Conservation (phyloP, 2,113 vertebrate species). For the Menura novaehollandiae region DNA sequence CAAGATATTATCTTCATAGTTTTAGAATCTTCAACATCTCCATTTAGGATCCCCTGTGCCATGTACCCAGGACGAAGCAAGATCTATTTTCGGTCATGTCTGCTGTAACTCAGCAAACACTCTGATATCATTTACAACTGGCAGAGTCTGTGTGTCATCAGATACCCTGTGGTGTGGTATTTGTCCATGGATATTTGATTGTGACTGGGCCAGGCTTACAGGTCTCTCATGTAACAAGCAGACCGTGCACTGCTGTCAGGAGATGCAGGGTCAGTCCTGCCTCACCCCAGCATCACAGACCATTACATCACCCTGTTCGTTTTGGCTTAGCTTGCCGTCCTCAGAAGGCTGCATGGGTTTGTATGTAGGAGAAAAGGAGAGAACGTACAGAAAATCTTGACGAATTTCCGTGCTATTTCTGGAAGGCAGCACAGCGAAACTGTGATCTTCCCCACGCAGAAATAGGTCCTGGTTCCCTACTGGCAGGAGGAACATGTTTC, state of each 20-base stretch:
- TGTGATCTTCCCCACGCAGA: conserved; percentile 18
- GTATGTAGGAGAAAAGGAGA: conserved; percentile 11
- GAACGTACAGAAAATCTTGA: conserved; percentile 39
- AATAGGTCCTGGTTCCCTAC: conserved; percentile 10
- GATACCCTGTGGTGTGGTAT: neutral
- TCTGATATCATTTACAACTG: neutral
- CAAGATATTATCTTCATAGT: neutral
- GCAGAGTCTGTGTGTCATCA: neutral
- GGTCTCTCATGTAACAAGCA: neutral
- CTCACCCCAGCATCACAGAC: neutral
- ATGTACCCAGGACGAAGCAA: neutral
- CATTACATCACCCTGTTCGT: neutral
- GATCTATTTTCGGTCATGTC: neutral
- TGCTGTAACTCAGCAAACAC: neutral
- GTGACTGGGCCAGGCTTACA: neutral
- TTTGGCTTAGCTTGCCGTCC: neutral
- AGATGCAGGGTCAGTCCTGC: neutral
- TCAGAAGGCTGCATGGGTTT: neutral
- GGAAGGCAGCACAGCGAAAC: conserved; percentile 36
- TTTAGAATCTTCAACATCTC: neutral
- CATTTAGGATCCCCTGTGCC: neutral
- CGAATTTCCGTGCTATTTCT: conserved; percentile 57
- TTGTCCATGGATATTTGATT: neutral
- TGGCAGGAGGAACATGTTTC: neutral
- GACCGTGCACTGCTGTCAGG: accelerated